Evolutionary conservation across 2,113 vertebrate genomes (phyloP).

Genomic region (Candoia aspera): DNA sequence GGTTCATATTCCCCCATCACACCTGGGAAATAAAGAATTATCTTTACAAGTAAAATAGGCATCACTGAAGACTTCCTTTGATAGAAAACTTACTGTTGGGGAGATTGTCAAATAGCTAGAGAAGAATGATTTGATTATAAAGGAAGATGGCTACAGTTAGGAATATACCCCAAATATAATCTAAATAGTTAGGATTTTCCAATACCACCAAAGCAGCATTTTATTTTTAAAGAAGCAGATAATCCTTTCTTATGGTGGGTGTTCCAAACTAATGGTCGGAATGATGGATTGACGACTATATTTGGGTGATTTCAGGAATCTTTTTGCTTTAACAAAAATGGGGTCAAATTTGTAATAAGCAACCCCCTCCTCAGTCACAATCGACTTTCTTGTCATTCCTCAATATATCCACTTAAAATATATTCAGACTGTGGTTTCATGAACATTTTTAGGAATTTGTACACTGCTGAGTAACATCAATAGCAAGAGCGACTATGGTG

Average conservation of each 20-base stretch:
- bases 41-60: slow-evolving; percentile 65
- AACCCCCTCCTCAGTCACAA: background rate
- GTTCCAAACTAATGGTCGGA: background rate
- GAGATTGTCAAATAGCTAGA: slow-evolving; percentile 30
- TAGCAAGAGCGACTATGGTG: background rate
- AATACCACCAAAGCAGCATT: background rate
- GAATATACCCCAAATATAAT: background rate
- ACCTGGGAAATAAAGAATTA: slow-evolving; percentile 79
- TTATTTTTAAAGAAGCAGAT: background rate
- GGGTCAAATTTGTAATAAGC: background rate
- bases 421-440: background rate
- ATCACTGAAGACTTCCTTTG: slow-evolving; percentile 39
- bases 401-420: background rate
- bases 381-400: background rate
- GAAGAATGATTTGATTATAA: slow-evolving; percentile 30
- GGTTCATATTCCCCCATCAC: slow-evolving; percentile 98
- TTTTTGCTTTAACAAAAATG: background rate
- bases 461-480: background rate
- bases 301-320: background rate
- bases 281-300: background rate
- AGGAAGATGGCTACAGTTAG: background rate
- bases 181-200: slow-evolving; percentile 2
- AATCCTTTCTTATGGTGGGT: background rate
- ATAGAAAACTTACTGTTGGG: slow-evolving; percentile 2
- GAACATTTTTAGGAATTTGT: background rate